Conservation (phyloP, 2,888 invertebrate species). For the Cheilosia vernalis region DNA sequence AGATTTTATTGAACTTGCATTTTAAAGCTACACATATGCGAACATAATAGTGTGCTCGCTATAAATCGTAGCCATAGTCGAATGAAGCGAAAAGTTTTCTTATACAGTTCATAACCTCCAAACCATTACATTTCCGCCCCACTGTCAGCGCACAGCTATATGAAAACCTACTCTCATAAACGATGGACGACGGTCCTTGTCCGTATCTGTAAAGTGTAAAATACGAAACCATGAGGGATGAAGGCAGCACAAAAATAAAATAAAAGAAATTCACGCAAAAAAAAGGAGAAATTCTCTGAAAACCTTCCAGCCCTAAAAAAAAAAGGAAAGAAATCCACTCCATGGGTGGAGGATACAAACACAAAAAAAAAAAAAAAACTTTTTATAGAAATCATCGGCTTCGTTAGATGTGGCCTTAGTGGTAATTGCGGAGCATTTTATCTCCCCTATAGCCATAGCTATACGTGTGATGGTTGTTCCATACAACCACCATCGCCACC, state of each 20-base stretch:
- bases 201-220: constrained; percentile 72
- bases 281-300: constrained; percentile 34
- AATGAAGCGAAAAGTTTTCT: too few species aligned
- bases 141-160: constrained; percentile 47
- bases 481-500: constrained; percentile 41
- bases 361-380: constrained; percentile 38
- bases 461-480: constrained; percentile 63
- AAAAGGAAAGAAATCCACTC: constrained; percentile 60
- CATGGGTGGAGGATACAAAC: constrained; percentile 66
- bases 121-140: constrained; percentile 21
- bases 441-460: constrained; percentile 78
- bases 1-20: too few species aligned
- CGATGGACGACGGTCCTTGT: constrained; percentile 63
- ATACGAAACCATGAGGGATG: constrained; percentile 59
- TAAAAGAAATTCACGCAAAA: constrained; percentile 40
- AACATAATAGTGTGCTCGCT: too few species aligned
- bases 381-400: constrained; percentile 82
- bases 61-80: too few species aligned
- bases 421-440: constrained; percentile 83
- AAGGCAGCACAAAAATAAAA: constrained; percentile 30
- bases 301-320: constrained; percentile 35
- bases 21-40: too few species aligned
- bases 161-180: constrained; percentile 58
- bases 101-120: too few species aligned
- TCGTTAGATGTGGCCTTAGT: constrained; percentile 83